A percentile compares a stretch with the other conserved stretches of the same genome.
Evolutionary conservation across 2,113 vertebrate species (phyloP).

Genomic region (Dissostichus mawsoni): DNA sequence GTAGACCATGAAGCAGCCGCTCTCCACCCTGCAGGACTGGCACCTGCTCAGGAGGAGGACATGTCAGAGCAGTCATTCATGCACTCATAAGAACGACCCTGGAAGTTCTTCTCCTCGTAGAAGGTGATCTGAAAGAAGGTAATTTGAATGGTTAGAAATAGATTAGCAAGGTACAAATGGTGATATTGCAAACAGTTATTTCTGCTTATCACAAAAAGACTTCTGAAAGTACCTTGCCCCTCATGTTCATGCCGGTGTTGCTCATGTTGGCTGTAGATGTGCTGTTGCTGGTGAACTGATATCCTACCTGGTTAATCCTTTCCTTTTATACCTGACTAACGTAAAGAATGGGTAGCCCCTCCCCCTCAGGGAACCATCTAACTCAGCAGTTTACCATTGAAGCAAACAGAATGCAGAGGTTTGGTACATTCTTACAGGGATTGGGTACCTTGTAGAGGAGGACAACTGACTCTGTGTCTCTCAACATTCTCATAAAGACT

Average conservation of each 20-base stretch:
- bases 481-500: too few relatives aligned
- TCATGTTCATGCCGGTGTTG: slow-evolving; percentile 36
- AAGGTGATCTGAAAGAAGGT: too few relatives aligned
- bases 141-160: too few relatives aligned
- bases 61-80: slow-evolving; percentile 59
- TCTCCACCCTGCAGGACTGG: slow-evolving; percentile 75
- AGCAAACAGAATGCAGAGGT: slow-evolving; percentile 47
- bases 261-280: slow-evolving; percentile 59
- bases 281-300: slow-evolving; percentile 47
- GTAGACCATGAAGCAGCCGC: slow-evolving; percentile 79
- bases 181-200: too few relatives aligned
- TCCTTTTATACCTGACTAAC: slow-evolving; percentile 71
- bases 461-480: too few relatives aligned
- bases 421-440: slow-evolving; percentile 24
- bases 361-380: slow-evolving; percentile 49
- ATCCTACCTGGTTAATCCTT: slow-evolving; percentile 61
- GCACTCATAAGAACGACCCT: too few relatives aligned
- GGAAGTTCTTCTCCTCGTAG: too few relatives aligned
- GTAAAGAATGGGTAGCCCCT: slow-evolving; percentile 35
- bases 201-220: too few relatives aligned
- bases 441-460: too few relatives aligned
- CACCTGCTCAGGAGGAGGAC: slow-evolving; percentile 75
- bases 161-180: too few relatives aligned
- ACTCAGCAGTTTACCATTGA: slow-evolving; percentile 62
- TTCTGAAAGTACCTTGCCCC: too few relatives aligned